Evolutionary conservation across 2,113 vertebrate species (phyloP), one percentile per base, ranked within the genome.

Genomic region (Columbina picui): DNA sequence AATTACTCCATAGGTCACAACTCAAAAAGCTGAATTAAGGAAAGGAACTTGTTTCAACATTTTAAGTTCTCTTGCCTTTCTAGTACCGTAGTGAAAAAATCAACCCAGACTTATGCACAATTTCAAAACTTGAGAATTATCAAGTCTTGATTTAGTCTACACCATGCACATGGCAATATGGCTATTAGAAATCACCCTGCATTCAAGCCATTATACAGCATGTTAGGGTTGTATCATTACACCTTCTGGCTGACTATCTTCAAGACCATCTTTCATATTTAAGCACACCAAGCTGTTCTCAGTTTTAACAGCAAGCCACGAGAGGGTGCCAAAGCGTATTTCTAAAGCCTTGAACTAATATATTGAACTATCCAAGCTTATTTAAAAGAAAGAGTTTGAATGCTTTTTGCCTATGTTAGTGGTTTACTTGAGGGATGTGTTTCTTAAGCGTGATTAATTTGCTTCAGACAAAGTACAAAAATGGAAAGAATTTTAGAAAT

Each of bases 261-360:
- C 49, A 63, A 32, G 47, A 30, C 6, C 1, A 23, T 30, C 47
- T 87, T 77, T 12, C 38, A 45, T 49, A 55, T 16, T 23, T 15
- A 56, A 81, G 36, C 6, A 71, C 16, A 26, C 5, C 32, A 41
- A 84, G 25, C 63, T 64, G 63, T 15, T 53, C 18, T 83, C 53
- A 69, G n/a, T 81, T 95, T 43, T 65, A 86, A 81, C 6, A 39
- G 64, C 50, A 5, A 7, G 43, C 93, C 97, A 97, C 94, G 80
- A 79, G 96, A 26, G 80, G 90, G 96, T 36, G 84, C 78, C 52
- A 65, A 78, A 82, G 68, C 41, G 14, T 47, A 74, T 6, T 20
- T 20, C 55, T 57, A 61, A 89, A 83, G 34, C 41, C 25, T 84
- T 1, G 0, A 63, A 69, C 41, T 32, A 53, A 32, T 26, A 5